These are phyloP conservation scores for Tetraodon nigroviridis DNA, from an alignment of 2,113 vertebrate genomes.

Conservation along the genomic window DNA sequence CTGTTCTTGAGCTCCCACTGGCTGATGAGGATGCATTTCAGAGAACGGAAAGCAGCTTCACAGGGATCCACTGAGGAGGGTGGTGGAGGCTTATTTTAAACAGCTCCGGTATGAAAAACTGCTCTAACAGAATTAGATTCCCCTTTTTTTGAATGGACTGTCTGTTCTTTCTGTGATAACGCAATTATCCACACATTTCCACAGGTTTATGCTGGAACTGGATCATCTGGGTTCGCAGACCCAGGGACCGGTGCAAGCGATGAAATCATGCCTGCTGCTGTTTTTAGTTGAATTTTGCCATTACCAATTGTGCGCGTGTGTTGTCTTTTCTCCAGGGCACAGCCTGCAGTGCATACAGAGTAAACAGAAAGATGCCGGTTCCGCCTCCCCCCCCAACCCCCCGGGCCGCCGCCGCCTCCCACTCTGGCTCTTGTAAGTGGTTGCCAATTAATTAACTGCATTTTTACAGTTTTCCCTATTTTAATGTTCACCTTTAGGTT, in stretches of 20 bases:
- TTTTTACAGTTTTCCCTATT: background rate
- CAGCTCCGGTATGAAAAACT: no score
- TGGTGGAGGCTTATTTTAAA: no score
- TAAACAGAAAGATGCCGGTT: slow-evolving; percentile 76
- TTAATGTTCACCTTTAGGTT: no score
- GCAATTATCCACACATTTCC: background rate
- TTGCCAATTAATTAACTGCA: background rate
- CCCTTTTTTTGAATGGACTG: background rate
- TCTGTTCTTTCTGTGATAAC: background rate
- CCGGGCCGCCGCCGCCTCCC: slow-evolving; percentile 80
- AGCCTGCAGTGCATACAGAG: slow-evolving; percentile 44
- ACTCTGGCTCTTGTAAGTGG: slow-evolving; percentile 80
- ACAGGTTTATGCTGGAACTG: background rate
- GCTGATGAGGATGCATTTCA: background rate
- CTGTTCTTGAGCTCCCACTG: background rate
- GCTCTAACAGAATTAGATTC: no score
- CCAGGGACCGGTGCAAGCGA: background rate
- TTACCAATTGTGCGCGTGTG: background rate
- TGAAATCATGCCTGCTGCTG: background rate
- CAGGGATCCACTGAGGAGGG: no score
- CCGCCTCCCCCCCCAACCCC: slow-evolving; percentile 86
- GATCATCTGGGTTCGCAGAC: no score
- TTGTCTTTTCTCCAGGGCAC: slow-evolving; percentile 40
- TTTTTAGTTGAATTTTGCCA: background rate
- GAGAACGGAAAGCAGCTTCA: no score